Percentiles rank a stretch among this genome's conserved stretches.
phyloP scores from a whole-genome alignment of 2,888 invertebrate species.

The Philhelius pedissequus region DNA sequence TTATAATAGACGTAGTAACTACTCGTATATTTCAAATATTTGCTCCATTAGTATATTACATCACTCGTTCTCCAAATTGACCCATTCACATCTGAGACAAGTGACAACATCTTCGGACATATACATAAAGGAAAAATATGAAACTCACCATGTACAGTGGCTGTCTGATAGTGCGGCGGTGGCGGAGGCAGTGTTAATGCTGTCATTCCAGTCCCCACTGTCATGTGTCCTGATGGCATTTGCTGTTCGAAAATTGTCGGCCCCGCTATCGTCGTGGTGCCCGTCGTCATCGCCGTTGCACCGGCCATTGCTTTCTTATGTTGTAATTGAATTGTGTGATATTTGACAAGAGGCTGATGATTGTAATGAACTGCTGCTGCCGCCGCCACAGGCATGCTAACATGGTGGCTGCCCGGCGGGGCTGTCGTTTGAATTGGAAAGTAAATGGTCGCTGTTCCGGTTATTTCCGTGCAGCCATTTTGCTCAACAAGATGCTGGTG shows the following conservation, averaged over 20 bases:
- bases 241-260: slow-evolving; percentile 56
- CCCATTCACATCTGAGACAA: background rate
- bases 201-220: slow-evolving; percentile 69
- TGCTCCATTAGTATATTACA: background rate
- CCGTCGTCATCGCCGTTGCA: slow-evolving; percentile 35
- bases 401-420: slow-evolving; percentile 51
- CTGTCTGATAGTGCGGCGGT: slow-evolving; percentile 78
- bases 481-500: slow-evolving; percentile 51
- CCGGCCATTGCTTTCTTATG: slow-evolving; percentile 69
- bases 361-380: slow-evolving; percentile 69
- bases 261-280: slow-evolving; percentile 52
- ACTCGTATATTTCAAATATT: background rate
- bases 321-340: slow-evolving; percentile 78
- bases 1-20: too few species aligned
- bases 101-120: background rate
- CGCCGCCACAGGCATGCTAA: slow-evolving; percentile 61
- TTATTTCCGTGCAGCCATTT: slow-evolving; percentile 70
- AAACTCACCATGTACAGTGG: slow-evolving; percentile 78
- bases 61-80: background rate
- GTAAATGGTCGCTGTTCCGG: slow-evolving; percentile 76
- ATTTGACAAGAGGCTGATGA: slow-evolving; percentile 76
- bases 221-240: slow-evolving; percentile 61
- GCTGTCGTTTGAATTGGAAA: slow-evolving; percentile 75
- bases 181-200: slow-evolving; percentile 75
- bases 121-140: background rate